Conservation (phyloP, 1,140 invertebrate genomes). For the Drosophila busckii region DNA sequence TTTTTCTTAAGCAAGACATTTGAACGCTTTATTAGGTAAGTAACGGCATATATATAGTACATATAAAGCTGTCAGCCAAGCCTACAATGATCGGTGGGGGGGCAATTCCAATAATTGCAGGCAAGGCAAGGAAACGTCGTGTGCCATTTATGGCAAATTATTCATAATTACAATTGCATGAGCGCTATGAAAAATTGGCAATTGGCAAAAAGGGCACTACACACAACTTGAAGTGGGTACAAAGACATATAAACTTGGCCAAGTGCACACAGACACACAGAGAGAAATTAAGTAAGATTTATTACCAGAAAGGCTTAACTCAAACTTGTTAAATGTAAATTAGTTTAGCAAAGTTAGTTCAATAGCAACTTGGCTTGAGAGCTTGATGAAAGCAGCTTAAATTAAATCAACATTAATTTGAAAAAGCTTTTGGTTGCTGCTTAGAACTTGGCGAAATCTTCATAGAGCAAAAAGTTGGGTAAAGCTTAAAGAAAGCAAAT, state of each 20-base stretch:
- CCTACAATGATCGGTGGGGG: conserved; percentile 5
- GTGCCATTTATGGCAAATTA: conserved; percentile 71
- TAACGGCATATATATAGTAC: neutral
- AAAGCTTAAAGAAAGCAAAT: no score
- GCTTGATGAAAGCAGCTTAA: no score
- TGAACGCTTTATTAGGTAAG: no score
- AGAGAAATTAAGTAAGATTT: neutral
- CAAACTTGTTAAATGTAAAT: no score
- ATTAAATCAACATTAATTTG: no score
- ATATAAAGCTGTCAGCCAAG: conserved; percentile 16
- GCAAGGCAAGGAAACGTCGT: neutral
- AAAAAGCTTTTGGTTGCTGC: no score
- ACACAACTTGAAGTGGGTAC: neutral
- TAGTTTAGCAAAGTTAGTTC: no score
- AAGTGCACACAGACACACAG: conserved; percentile 8
- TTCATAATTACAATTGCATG: conserved; percentile 70
- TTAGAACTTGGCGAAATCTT: no score
- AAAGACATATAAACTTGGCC: neutral
- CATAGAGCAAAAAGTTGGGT: no score
- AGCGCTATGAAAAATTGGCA: conserved; percentile 20
- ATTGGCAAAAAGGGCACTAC: conserved; percentile 9
- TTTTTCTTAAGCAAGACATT: no score
- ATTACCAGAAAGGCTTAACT: neutral
- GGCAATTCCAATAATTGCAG: conserved; percentile 65
- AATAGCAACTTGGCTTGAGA: no score